Percentiles rank a stretch among this genome's conserved stretches.
Evolutionary conservation across 2,113 vertebrate species (phyloP).

Genomic region (Odocoileus hemionus): DNA sequence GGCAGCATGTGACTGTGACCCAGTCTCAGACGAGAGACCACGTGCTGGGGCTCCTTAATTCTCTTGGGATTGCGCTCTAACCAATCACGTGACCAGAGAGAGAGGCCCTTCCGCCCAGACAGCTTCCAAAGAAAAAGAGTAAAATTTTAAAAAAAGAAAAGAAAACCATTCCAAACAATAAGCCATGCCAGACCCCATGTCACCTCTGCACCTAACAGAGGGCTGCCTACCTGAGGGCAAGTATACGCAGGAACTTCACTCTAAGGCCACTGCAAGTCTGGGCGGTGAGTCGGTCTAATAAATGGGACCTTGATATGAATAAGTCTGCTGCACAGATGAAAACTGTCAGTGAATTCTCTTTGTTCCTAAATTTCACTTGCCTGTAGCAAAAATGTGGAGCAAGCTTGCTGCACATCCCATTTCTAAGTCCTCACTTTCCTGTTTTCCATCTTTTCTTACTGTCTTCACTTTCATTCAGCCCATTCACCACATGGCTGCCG

Average conservation of each 20-base stretch:
- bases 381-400: neutral
- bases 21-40: neutral
- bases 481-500: neutral
- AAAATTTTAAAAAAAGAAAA: neutral
- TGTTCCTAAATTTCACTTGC: neutral
- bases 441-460: neutral
- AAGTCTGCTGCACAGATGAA: neutral
- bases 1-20: fast-evolving
- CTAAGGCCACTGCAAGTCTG: neutral
- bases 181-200: too few species aligned
- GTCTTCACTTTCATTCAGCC: neutral
- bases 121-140: neutral
- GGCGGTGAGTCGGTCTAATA: neutral
- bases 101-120: neutral
- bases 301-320: neutral
- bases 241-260: fast-evolving
- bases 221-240: neutral
- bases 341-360: neutral
- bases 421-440: neutral
- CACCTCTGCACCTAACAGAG: neutral
- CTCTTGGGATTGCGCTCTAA: neutral
- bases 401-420: neutral
- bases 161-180: neutral
- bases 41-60: neutral
- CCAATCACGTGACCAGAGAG: neutral